These are phyloP conservation scores for Drosophila auraria DNA, from an alignment of 1,140 invertebrate species.

Conservation along the genomic window DNA sequence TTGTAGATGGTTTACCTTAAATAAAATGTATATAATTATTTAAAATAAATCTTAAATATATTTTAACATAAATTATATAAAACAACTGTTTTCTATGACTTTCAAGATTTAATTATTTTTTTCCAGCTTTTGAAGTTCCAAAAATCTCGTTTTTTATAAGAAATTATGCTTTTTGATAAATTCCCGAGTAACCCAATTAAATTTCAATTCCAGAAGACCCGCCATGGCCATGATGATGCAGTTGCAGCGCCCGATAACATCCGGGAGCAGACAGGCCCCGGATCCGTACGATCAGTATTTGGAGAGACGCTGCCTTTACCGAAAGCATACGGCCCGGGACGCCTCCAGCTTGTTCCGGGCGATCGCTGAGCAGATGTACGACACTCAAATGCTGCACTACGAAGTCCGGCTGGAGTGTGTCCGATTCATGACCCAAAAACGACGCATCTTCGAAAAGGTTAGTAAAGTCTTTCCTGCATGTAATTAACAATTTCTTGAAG, in stretches of 20 bases:
- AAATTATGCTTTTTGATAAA: too few species aligned
- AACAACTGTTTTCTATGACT: too few species aligned
- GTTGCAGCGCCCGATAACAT: slow-evolving; percentile 76
- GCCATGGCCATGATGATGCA: slow-evolving; percentile 23
- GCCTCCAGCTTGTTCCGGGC: slow-evolving; percentile 93
- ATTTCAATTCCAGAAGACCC: not conserved
- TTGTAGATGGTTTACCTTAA: not conserved
- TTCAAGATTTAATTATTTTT: too few species aligned
- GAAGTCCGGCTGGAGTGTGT: slow-evolving; percentile 90
- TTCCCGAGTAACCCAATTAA: not conserved
- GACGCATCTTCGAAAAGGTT: slow-evolving; percentile 86
- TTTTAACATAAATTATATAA: too few species aligned
- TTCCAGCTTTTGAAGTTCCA: too few species aligned
- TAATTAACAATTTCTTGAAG: not conserved
- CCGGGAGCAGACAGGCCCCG: slow-evolving; percentile 81
- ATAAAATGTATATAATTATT: too few species aligned
- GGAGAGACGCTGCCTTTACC: slow-evolving; percentile 90
- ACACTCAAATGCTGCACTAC: slow-evolving; percentile 91
- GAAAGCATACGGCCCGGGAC: slow-evolving; percentile 93
- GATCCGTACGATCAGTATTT: slow-evolving; percentile 91
- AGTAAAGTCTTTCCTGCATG: slow-evolving; percentile 16
- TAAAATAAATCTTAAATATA: too few species aligned
- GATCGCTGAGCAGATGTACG: slow-evolving; percentile 93
- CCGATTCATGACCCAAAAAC: slow-evolving; percentile 89
- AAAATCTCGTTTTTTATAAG: too few species aligned